Conservation (phyloP, 2,797 vertebrate species). For the Falco berigora region DNA sequence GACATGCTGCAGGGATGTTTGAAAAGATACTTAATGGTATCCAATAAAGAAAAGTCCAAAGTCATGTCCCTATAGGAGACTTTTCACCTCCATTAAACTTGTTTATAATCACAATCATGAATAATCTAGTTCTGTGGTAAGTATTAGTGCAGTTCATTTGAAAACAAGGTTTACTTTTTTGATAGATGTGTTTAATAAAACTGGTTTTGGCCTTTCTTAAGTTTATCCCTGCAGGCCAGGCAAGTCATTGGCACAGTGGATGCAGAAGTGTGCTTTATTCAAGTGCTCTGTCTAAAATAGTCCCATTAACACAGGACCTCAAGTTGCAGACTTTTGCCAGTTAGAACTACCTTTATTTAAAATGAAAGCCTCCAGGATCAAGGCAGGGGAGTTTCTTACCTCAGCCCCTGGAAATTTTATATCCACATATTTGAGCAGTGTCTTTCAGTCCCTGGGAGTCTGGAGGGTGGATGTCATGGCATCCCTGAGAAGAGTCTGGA, state of each 20-base stretch:
- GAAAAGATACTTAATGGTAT: too few species aligned
- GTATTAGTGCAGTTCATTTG: neutral
- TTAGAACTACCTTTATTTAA: neutral
- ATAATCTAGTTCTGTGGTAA: neutral
- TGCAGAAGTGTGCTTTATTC: neutral
- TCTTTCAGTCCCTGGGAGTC: neutral
- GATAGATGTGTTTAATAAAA: neutral
- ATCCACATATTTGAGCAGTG: neutral
- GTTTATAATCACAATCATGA: neutral
- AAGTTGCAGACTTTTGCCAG: neutral
- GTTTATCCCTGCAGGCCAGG: neutral
- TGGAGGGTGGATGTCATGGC: neutral
- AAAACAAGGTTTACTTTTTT: neutral
- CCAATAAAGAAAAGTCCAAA: too few species aligned
- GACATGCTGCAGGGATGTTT: too few species aligned
- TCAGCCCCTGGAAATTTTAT: neutral
- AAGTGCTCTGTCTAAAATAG: neutral
- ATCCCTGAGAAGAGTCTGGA: neutral
- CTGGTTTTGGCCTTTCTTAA: neutral
- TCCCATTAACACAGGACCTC: neutral
- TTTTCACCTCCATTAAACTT: neutral
- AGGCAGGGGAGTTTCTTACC: neutral
- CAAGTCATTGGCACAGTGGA: neutral
- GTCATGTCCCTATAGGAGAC: too few species aligned
- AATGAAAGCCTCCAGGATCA: neutral